Conservation (phyloP, 2,113 vertebrate genomes). For the Ia io region DNA sequence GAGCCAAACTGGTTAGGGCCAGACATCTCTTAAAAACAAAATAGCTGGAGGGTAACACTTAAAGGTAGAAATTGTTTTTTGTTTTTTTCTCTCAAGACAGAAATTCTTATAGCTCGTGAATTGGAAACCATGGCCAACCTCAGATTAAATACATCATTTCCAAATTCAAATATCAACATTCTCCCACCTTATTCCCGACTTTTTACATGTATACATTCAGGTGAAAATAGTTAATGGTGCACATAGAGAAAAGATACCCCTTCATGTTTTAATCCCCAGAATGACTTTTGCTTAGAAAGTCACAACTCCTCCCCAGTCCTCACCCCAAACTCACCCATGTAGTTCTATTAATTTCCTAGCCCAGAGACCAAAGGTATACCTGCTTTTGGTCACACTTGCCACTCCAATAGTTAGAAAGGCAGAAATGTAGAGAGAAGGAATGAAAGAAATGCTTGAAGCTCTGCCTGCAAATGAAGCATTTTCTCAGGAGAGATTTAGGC, state of each 20-base stretch:
- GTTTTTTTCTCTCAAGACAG: not conserved
- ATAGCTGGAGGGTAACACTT: not conserved
- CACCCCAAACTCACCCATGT: not conserved
- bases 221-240: not conserved
- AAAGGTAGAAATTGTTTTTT: not conserved
- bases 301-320: not conserved
- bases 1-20: not conserved
- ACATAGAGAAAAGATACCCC: accelerated
- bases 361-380: not conserved
- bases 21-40: not conserved
- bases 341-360: not conserved
- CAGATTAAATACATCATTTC: not conserved
- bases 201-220: not conserved
- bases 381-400: not conserved
- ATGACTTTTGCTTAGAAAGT: not conserved
- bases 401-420: not conserved
- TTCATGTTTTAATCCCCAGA: not conserved
- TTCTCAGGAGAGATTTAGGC: not conserved
- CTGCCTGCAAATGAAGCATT: not conserved
- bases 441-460: accelerated
- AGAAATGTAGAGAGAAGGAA: not conserved
- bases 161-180: not conserved
- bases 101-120: not conserved
- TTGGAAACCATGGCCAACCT: not conserved
- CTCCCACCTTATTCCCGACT: not conserved